These are phyloP conservation scores for Melinaea marsaeus DNA, from an alignment of 2,888 invertebrate genomes.

Conservation along the genomic window DNA sequence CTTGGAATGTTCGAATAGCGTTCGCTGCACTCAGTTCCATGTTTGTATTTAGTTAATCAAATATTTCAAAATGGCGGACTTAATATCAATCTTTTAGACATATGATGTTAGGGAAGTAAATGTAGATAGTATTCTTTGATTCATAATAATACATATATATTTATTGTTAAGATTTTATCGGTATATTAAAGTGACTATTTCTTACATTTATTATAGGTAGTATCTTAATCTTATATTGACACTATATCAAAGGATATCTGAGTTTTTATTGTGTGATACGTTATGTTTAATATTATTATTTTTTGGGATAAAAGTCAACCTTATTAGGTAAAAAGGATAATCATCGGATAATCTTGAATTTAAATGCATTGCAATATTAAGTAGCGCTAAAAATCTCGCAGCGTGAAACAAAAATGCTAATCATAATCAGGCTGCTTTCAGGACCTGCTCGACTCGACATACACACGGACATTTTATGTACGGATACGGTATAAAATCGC, in stretches of 20 bases:
- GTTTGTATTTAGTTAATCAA: conserved; percentile 65
- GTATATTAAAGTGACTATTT: too few relatives aligned
- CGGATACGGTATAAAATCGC: conserved; percentile 61
- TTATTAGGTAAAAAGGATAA: conserved; percentile 23
- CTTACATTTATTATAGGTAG: too few relatives aligned
- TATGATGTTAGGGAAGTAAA: neutral
- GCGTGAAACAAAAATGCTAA: conserved; percentile 58
- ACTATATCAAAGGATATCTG: too few relatives aligned
- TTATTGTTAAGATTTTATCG: neutral
- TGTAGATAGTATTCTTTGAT: neutral
- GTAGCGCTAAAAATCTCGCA: conserved; percentile 53
- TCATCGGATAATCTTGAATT: conserved; percentile 50
- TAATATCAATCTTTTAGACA: conserved; percentile 24
- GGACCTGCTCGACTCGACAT: conserved; percentile 65
- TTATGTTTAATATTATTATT: too few relatives aligned
- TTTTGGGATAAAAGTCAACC: conserved; percentile 4
- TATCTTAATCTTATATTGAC: too few relatives aligned
- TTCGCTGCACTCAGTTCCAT: conserved; percentile 71
- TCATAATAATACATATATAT: neutral
- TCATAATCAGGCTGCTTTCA: conserved; percentile 52
- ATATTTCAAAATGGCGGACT: conserved; percentile 65
- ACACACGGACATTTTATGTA: conserved; percentile 60
- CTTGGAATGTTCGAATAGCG: conserved; percentile 58
- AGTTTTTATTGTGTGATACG: too few relatives aligned
- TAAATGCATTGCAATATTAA: conserved; percentile 59